Percentiles rank a stretch among this genome's conserved stretches.
These are phyloP conservation scores for Bufo gargarizans DNA, from an alignment of 2,113 vertebrate species.

Conservation along the genomic window DNA sequence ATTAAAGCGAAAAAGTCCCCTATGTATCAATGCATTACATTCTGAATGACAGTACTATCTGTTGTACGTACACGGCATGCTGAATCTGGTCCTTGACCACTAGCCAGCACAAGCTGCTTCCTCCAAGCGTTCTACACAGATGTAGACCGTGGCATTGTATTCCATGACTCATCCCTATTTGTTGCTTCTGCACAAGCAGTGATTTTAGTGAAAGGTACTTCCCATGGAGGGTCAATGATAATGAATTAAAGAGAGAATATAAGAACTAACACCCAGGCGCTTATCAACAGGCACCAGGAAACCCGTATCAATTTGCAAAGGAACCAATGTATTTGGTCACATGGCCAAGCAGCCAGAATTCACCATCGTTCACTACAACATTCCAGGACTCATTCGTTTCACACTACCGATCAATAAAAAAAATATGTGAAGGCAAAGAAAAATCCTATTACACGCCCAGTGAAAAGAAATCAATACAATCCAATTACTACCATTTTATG, in stretches of 20 bases:
- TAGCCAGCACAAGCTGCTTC: not conserved
- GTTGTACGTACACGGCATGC: not conserved
- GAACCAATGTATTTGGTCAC: not conserved
- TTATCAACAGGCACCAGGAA: not conserved
- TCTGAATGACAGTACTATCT: not conserved
- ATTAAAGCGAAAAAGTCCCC: too few species aligned
- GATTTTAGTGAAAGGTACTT: not conserved
- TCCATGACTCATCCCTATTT: constrained; percentile 37
- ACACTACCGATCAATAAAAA: not conserved
- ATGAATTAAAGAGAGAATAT: not conserved
- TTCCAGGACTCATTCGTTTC: constrained; percentile 1
- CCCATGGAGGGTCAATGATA: not conserved
- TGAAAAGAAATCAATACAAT: constrained; percentile 8
- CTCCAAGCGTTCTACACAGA: not conserved
- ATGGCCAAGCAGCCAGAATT: not conserved
- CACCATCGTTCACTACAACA: not conserved
- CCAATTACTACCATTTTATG: not conserved
- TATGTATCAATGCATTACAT: not conserved
- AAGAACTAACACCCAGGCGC: not conserved
- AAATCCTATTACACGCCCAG: not conserved
- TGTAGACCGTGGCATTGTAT: not conserved
- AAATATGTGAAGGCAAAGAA: not conserved
- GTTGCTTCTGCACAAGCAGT: constrained; percentile 13
- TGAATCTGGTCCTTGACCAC: constrained; percentile 18
- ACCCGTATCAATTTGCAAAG: not conserved